These are phyloP conservation scores for Gallinago nigripennis DNA, from an alignment of 2,797 vertebrate genomes.

Conservation along the genomic window DNA sequence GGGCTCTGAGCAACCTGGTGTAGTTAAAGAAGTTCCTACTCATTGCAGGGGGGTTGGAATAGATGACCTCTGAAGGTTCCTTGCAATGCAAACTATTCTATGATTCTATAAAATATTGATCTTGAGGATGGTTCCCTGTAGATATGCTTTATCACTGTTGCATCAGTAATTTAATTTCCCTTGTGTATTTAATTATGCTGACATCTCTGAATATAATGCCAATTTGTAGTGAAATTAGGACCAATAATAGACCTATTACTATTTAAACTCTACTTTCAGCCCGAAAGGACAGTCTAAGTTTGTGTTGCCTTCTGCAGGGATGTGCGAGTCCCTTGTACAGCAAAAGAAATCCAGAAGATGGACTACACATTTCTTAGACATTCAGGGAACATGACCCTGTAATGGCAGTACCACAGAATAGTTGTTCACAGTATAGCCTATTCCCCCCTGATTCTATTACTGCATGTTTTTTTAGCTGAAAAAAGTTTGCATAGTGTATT, in stretches of 20 bases:
- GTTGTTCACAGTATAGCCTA: slow-evolving; percentile 9
- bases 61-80: not conserved
- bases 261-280: not conserved
- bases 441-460: not conserved
- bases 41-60: not conserved
- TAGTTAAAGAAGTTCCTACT: not conserved
- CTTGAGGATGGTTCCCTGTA: not conserved
- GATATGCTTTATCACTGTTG: not conserved
- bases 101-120: not conserved
- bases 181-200: not conserved
- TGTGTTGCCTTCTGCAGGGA: not conserved
- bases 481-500: slow-evolving; percentile 31
- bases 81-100: not conserved
- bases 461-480: slow-evolving; percentile 7
- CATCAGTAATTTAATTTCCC: not conserved
- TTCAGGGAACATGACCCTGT: not conserved
- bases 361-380: not conserved
- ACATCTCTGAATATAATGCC: not conserved
- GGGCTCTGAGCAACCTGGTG: not conserved
- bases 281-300: not conserved
- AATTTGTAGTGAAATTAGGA: not conserved
- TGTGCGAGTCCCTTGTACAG: not conserved
- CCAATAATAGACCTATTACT: not conserved
- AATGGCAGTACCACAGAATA: not conserved
- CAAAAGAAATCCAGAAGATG: not conserved